Evolutionary conservation across 2,113 vertebrate species (phyloP), one percentile per base, ranked within the genome.

Genomic region (Spheniscus mendiculus): DNA sequence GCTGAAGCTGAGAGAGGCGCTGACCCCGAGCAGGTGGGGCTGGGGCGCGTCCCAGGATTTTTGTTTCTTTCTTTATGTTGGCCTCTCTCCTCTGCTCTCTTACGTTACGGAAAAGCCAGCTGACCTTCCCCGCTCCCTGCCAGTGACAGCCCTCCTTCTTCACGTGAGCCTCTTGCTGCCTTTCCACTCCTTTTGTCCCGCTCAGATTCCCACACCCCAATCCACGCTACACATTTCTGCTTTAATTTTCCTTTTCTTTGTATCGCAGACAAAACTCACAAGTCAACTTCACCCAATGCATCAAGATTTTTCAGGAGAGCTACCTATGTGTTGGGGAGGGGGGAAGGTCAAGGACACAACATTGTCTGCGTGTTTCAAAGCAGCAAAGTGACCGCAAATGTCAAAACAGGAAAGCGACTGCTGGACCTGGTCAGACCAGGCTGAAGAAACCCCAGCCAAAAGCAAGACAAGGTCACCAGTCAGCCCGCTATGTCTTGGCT

Each of bases 331-430:
- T 6, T 29, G 14, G 30, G 44, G 26, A 92, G 67, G 9, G 18
- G 49, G 38, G 91, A 61, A 76, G 63, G 69, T 66, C 72, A 96
- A 93, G 79, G 83, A 91, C 71, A 78, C n/a, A 11, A 83, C 34
- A 78, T 15, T 81, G 49, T 42, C 94, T 59, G 26, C 45, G 52
- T 19, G 14, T 72, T 62, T 65, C 63, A 12, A 93, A 95, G 52
- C 58, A 90, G 50, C 62, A 92, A 90, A 95, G 79, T 71, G 67
- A 79, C 53, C 74, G 66, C 25, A 66, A 32, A 73, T 86, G 81
- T 97, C 96, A 96, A 93, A 95, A 96, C 84, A 97, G 97, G 90
- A 96, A 96, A 94, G 70, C 1, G 0, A 59, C 77, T 62, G 71
- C 76, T 40, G 80, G 74, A 47, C 80, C 29, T 61, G 63, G 58